These are phyloP conservation scores for Lordiphosa clarofinis DNA, from an alignment of 1,140 invertebrate species.

Conservation along the genomic window DNA sequence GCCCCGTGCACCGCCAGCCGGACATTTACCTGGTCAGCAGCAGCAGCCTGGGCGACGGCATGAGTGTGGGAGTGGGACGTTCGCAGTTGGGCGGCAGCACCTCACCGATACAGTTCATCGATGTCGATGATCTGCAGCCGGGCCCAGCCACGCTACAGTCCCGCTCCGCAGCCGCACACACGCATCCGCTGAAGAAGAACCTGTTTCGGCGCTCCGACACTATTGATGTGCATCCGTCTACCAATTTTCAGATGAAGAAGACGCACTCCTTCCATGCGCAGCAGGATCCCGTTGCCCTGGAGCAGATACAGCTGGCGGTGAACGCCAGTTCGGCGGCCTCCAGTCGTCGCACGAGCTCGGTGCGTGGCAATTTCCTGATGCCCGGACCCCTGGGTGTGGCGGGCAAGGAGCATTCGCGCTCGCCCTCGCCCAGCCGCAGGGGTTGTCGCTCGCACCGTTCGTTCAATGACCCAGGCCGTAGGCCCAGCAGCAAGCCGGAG, in stretches of 20 bases:
- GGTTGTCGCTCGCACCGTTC: slow-evolving; percentile 77
- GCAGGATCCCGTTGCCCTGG: slow-evolving; percentile 74
- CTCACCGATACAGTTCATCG: slow-evolving; percentile 78
- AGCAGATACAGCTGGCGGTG: slow-evolving; percentile 64
- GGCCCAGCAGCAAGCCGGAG: slow-evolving; percentile 66
- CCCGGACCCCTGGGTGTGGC: slow-evolving; percentile 45
- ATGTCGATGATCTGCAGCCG: slow-evolving; percentile 75
- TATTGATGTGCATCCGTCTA: slow-evolving; percentile 78
- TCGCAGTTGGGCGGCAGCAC: slow-evolving; percentile 66
- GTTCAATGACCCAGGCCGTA: slow-evolving; percentile 66
- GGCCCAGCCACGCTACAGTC: slow-evolving; percentile 27
- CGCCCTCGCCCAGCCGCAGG: slow-evolving; percentile 70
- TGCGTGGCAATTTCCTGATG: slow-evolving; percentile 76
- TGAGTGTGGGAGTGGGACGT: slow-evolving; percentile 54
- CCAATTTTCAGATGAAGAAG: slow-evolving; percentile 80
- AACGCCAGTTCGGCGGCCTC: slow-evolving; percentile 62
- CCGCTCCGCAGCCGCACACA: slow-evolving; percentile 29
- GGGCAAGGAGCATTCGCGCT: slow-evolving; percentile 69
- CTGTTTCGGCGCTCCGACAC: slow-evolving; percentile 78
- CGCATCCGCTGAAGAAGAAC: slow-evolving; percentile 70
- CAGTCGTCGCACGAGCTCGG: slow-evolving; percentile 74
- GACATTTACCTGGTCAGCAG: slow-evolving; percentile 79
- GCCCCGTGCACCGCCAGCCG: slow-evolving; percentile 67
- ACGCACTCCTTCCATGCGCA: slow-evolving; percentile 79
- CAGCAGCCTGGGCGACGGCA: slow-evolving; percentile 73